Evolutionary conservation across 2,113 vertebrate genomes (phyloP).

Genomic region (Hyaena hyaena): DNA sequence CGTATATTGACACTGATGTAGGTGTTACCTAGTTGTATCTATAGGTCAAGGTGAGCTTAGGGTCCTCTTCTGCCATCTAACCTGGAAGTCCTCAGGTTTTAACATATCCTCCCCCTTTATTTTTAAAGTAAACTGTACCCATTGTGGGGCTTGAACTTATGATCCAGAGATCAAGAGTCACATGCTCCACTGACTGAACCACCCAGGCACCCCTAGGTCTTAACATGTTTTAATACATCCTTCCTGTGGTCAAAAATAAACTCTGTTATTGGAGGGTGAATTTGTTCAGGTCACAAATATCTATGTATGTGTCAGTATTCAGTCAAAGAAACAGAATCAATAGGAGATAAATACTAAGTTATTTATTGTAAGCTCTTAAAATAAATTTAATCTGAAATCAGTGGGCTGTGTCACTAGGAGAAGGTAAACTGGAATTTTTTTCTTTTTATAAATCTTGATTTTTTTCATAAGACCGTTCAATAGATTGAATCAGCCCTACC

Average conservation of each 20-base stretch:
- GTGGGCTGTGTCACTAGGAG: neutral
- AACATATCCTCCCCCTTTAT: neutral
- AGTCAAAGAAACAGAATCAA: neutral
- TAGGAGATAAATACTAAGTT: neutral
- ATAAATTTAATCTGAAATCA: neutral
- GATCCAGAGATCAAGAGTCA: neutral
- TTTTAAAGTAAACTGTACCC: neutral
- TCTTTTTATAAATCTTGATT: neutral
- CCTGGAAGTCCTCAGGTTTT: neutral
- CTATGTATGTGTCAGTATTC: neutral
- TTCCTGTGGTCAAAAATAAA: constrained; percentile 36
- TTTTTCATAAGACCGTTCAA: neutral
- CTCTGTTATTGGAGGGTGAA: neutral
- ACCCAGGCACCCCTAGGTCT: neutral
- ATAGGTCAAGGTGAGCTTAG: neutral
- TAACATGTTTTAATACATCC: neutral
- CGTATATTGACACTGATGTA: neutral
- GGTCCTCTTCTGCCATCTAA: neutral
- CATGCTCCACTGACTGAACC: neutral
- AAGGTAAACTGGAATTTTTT: neutral
- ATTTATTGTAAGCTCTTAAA: neutral
- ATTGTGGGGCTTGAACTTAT: neutral
- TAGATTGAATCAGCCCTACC: neutral
- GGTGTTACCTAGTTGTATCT: neutral
- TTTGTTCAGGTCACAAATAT: neutral